Evolutionary conservation across 1,140 invertebrate species (phyloP).

Genomic region (Ooceraea biroi): DNA sequence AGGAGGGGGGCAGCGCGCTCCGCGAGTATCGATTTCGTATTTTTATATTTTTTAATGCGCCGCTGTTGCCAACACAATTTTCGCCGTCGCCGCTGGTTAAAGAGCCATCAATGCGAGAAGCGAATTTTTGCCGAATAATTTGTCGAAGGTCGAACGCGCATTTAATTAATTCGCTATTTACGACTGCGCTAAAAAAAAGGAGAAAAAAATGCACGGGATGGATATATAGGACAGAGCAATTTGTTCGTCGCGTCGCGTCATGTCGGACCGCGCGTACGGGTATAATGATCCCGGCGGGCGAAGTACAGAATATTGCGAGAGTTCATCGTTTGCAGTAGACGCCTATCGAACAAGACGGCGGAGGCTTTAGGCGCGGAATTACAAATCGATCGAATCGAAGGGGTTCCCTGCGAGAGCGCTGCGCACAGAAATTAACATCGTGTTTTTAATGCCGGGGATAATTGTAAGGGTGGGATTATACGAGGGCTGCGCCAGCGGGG

Average conservation of each 20-base stretch:
- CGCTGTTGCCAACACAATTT: slow-evolving; percentile 49
- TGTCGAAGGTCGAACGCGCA: slow-evolving; percentile 5
- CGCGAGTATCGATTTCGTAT: slow-evolving; percentile 21
- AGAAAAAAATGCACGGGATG: too few species aligned
- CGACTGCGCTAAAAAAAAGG: slow-evolving; percentile 4
- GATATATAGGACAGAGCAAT: background rate
- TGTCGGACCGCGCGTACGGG: background rate
- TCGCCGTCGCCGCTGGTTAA: slow-evolving; percentile 28
- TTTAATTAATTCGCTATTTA: slow-evolving; percentile 58
- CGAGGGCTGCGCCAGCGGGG: slow-evolving; percentile 80
- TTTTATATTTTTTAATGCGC: slow-evolving; percentile 59
- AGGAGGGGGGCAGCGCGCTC: background rate
- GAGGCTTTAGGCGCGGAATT: slow-evolving; percentile 81
- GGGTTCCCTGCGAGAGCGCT: slow-evolving; percentile 77
- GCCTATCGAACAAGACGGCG: slow-evolving; percentile 72
- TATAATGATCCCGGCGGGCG: slow-evolving; percentile 15
- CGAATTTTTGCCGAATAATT: slow-evolving; percentile 48
- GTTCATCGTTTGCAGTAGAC: slow-evolving; percentile 61
- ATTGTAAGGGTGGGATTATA: slow-evolving; percentile 86
- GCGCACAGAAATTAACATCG: slow-evolving; percentile 85
- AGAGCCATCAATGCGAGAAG: slow-evolving; percentile 41
- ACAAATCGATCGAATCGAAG: slow-evolving; percentile 85
- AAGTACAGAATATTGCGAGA: slow-evolving; percentile 63
- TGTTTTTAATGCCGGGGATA: slow-evolving; percentile 85
- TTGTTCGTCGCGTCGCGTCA: slow-evolving; percentile 9